Percentiles rank a stretch among this genome's conserved stretches.
These are phyloP conservation scores for Tanypteryx hageni DNA, from an alignment of 2,888 invertebrate genomes.

Conservation along the genomic window DNA sequence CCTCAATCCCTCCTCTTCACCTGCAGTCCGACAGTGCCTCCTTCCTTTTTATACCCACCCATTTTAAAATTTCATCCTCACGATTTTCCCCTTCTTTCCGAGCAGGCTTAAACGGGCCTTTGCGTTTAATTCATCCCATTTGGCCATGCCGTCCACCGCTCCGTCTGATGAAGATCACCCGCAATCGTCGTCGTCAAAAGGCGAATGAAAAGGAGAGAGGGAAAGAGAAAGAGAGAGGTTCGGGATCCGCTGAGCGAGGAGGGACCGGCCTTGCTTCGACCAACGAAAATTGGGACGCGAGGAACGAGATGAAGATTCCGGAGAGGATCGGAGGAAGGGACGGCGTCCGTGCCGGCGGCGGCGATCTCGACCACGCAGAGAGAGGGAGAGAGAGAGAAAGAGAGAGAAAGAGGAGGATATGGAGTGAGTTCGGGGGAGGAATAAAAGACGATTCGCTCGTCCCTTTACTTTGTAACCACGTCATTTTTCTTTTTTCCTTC, in stretches of 20 bases:
- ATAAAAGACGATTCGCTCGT: background rate
- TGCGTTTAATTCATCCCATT: background rate
- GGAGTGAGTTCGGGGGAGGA: background rate
- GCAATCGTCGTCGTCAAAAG: background rate
- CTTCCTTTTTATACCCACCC: background rate
- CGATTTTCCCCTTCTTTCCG: background rate
- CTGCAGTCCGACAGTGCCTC: background rate
- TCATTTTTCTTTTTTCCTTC: background rate
- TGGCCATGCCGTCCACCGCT: background rate
- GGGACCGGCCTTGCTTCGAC: background rate
- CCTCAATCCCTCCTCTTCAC: background rate
- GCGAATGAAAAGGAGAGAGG: background rate
- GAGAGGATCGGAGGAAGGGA: no score
- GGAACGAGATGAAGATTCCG: background rate
- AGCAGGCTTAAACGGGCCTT: background rate
- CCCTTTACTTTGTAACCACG: background rate
- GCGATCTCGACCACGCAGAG: no score
- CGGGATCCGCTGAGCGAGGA: background rate
- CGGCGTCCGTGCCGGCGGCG: no score
- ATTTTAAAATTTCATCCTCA: background rate
- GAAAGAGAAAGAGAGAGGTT: background rate
- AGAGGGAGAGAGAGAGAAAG: no score
- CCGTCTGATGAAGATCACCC: background rate
- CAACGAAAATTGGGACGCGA: background rate
- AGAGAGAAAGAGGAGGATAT: background rate